phyloP scores from a whole-genome alignment of 2,888 invertebrate species.

The Acleris cristana region DNA sequence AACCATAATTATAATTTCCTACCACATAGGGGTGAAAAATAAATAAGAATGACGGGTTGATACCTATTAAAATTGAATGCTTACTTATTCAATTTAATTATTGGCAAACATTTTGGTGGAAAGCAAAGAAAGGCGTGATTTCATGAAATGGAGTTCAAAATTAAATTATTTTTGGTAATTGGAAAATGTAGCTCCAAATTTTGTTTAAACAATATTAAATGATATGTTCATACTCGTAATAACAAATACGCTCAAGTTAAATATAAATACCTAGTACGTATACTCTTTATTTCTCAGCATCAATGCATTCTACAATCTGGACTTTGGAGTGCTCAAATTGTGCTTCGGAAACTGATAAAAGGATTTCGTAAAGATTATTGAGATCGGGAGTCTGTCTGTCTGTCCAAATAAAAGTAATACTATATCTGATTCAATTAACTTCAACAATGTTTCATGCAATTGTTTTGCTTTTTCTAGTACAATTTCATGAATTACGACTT shows the following conservation, averaged over 20 bases:
- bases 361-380: constrained; percentile 12
- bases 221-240: neutral
- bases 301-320: constrained; percentile 15
- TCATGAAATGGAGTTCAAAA: too few relatives aligned
- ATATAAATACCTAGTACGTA: constrained; percentile 2
- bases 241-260: too few relatives aligned
- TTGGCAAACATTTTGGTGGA: too few relatives aligned
- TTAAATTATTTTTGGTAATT: too few relatives aligned
- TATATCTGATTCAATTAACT: neutral
- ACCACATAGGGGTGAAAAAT: too few relatives aligned
- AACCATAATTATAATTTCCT: too few relatives aligned
- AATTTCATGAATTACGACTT: neutral
- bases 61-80: too few relatives aligned
- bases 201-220: neutral
- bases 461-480: neutral
- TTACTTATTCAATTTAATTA: too few relatives aligned
- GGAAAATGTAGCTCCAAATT: neutral
- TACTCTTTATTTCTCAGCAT: constrained; percentile 2
- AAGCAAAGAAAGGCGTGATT: too few relatives aligned
- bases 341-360: constrained; percentile 2
- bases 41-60: too few relatives aligned
- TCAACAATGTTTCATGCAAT: constrained; percentile 12
- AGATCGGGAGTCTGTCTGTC: constrained; percentile 14
- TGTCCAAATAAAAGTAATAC: constrained; percentile 1
- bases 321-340: constrained; percentile 11